phyloP scores from a whole-genome alignment of 2,113 vertebrate genomes.

The Chaetops frenatus region DNA sequence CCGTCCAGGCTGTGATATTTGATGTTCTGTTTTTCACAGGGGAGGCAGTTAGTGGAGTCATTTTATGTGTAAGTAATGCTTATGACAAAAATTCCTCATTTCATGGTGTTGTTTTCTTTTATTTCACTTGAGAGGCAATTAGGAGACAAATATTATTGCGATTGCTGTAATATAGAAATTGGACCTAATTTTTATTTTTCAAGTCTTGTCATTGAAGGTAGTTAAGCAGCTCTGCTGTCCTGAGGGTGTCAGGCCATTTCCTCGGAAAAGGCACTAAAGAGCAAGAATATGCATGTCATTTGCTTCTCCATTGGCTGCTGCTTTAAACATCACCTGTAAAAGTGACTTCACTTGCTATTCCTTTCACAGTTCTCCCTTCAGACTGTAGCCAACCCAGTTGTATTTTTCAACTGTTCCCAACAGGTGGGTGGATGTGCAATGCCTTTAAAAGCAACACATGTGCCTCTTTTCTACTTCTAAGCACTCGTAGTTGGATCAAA shows the following conservation, averaged over 20 bases:
- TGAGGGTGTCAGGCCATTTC: not conserved
- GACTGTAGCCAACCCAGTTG: not conserved
- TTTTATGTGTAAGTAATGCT: not conserved
- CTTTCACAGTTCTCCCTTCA: not conserved
- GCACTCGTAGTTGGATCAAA: not conserved
- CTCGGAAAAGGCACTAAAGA: not conserved
- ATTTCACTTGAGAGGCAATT: slow-evolving; percentile 21
- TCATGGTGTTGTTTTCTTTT: not conserved
- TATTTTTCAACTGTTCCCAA: slow-evolving; percentile 32
- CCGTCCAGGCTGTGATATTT: not conserved
- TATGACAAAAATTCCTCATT: not conserved
- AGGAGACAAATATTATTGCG: slow-evolving; percentile 2
- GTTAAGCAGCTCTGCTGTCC: slow-evolving; percentile 34
- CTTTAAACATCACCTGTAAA: not conserved
- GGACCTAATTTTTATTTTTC: slow-evolving; percentile 27
- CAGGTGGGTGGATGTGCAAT: not conserved
- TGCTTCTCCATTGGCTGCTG: not conserved
- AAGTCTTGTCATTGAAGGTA: slow-evolving; percentile 1
- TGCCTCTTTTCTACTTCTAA: slow-evolving; percentile 9
- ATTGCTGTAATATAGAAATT: slow-evolving; percentile 14
- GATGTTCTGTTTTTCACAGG: not conserved
- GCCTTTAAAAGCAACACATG: not conserved
- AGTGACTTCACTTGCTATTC: not conserved
- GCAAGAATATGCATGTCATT: not conserved
- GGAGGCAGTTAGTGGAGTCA: not conserved